Evolutionary conservation across 2,888 invertebrate genomes (phyloP).

Genomic region (Colostygia pectinataria): DNA sequence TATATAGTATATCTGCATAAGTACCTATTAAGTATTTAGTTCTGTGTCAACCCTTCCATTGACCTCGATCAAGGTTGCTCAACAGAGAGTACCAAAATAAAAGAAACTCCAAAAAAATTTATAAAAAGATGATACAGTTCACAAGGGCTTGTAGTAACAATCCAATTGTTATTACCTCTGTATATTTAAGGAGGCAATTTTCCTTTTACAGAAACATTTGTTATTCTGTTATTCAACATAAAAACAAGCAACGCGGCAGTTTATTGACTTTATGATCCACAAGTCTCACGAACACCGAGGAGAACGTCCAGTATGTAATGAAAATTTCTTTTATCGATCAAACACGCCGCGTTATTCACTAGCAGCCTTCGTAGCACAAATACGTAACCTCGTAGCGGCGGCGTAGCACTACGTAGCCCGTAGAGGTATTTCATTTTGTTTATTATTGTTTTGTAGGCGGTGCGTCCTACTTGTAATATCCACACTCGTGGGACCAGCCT

Average conservation of each 20-base stretch:
- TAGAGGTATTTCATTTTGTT: conserved; percentile 46
- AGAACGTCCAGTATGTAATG: conserved; percentile 33
- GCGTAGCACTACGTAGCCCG: conserved; percentile 23
- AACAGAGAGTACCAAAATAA: not conserved
- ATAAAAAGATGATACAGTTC: conserved; percentile 2
- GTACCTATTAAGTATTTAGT: too few species aligned
- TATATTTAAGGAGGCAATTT: conserved; percentile 29
- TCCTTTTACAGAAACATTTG: conserved; percentile 26
- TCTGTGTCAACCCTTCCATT: not conserved
- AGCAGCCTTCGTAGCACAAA: conserved; percentile 29
- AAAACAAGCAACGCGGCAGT: conserved; percentile 30
- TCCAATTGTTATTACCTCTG: conserved; percentile 23
- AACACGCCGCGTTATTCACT: conserved; percentile 26
- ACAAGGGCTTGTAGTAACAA: conserved; percentile 15
- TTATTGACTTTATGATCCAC: conserved; percentile 31
- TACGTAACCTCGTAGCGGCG: conserved; percentile 22
- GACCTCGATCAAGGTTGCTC: conserved; percentile 1
- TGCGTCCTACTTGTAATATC: conserved; percentile 41
- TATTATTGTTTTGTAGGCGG: conserved; percentile 47
- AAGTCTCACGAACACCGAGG: conserved; percentile 26
- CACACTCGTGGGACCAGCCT: conserved; percentile 14
- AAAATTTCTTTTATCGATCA: conserved; percentile 36
- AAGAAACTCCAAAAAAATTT: not conserved
- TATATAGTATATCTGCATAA: too few species aligned
- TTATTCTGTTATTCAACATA: conserved; percentile 29